Evolutionary conservation across 2,113 vertebrate species (phyloP).

Genomic region (Acrocephalus kingi): DNA sequence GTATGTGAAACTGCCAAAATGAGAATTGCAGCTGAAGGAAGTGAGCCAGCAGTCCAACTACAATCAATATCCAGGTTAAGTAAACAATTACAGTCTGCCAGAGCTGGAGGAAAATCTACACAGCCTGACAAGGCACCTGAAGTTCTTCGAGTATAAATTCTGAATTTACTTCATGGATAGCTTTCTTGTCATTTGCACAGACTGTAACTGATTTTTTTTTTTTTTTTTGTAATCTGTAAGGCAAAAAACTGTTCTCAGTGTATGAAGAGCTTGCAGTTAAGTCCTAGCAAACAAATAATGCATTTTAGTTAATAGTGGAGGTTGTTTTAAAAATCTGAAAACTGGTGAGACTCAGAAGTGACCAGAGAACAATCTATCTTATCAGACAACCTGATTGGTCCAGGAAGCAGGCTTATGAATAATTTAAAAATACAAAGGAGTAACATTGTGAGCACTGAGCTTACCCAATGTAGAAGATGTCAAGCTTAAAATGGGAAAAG

Average conservation of each 20-base stretch:
- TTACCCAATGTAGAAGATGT: background rate
- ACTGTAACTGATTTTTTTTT: background rate
- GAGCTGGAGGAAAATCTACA: constrained; percentile 7
- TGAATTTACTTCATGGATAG: background rate
- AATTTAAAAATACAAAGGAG: background rate
- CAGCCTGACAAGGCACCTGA: background rate
- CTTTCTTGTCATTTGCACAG: background rate
- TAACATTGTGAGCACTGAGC: background rate
- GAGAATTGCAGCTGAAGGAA: constrained; percentile 4
- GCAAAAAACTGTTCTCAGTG: background rate
- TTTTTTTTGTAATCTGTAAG: background rate
- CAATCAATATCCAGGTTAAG: constrained; percentile 55
- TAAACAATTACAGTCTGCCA: constrained; percentile 38
- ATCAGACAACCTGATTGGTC: background rate
- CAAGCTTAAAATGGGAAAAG: background rate
- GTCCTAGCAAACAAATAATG: background rate
- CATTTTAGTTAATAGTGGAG: background rate
- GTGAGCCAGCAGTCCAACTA: background rate
- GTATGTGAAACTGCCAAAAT: background rate
- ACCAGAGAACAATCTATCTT: background rate
- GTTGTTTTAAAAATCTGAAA: background rate
- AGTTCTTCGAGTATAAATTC: background rate
- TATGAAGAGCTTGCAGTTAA: background rate
- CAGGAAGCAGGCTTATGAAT: background rate
- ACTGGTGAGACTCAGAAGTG: background rate